A percentile compares a stretch with the other conserved stretches of the same genome.
Evolutionary conservation across 2,888 invertebrate genomes (phyloP).

Genomic region (Idaea straminata): DNA sequence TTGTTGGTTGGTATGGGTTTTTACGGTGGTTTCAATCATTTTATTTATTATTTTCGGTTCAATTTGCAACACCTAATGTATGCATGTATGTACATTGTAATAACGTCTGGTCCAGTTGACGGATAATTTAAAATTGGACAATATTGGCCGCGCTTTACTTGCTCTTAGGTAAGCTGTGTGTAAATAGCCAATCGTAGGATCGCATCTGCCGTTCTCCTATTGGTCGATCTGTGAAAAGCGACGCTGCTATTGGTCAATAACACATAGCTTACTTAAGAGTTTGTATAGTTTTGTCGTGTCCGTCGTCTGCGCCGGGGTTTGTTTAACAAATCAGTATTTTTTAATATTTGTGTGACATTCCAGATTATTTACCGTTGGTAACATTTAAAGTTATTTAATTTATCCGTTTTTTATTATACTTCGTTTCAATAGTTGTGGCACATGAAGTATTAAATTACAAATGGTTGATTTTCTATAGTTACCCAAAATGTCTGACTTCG

Average conservation of each 20-base stretch:
- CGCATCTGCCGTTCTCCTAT: too few relatives aligned
- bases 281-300: neutral
- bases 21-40: conserved; percentile 39
- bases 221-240: too few relatives aligned
- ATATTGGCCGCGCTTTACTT: too few relatives aligned
- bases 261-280: neutral
- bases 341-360: conserved; percentile 78
- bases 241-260: too few relatives aligned
- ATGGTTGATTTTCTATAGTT: neutral
- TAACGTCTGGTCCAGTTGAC: conserved; percentile 15
- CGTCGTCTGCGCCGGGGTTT: conserved; percentile 32
- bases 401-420: neutral
- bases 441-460: neutral
- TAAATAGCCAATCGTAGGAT: too few relatives aligned
- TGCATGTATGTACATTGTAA: conserved; percentile 58
- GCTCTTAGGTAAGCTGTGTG: too few relatives aligned
- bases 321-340: conserved; percentile 77
- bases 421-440: neutral
- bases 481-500: neutral
- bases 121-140: conserved; percentile 15
- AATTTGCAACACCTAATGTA: conserved; percentile 58
- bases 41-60: conserved; percentile 49
- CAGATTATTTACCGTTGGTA: conserved; percentile 63
- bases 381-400: conserved; percentile 24
- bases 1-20: conserved; percentile 42